Base-by-base conservation (phyloP, 2,888 invertebrate genomes). In the Philopedon plagiatum region DNA sequence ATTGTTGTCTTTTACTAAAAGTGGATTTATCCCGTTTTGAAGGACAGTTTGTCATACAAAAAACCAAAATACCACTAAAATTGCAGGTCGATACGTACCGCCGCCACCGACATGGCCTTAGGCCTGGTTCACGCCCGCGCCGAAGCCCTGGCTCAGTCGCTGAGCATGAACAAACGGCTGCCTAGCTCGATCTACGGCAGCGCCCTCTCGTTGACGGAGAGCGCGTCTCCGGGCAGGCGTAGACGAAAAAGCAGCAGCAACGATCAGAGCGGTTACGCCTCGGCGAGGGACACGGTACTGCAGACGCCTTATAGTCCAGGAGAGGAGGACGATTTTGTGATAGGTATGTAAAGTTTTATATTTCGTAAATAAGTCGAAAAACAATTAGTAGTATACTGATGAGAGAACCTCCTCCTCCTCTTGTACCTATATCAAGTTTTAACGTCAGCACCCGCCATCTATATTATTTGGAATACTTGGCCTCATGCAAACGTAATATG, bases 41-140 rank as follows among this genome's bases (percentile, higher is more conserved):
- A n/a, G n/a, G n/a, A n/a, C n/a, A n/a, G n/a, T n/a, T n/a, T n/a
- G n/a, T n/a, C n/a, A n/a, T n/a, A n/a, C n/a, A n/a, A n/a, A n/a
- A n/a, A n/a, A n/a, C n/a, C n/a, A n/a, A n/a, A n/a, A n/a, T n/a
- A n/a, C n/a, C n/a, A n/a, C n/a, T n/a, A n/a, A n/a, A n/a, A 11
- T 64, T 64, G 11, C 21, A 74, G 75, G 13, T 94, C 96, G 60
- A 93, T 98, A 78, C 93, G 93, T 77, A 92, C 93, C 64, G 97
- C 97, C 63, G 98, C 98, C 34, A 94, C 96, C 0, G 97, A 97
- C 86, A 95, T 98, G 91, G 98, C 98, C 21, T 90, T 94, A 72
- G 96, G 95, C 0, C 89, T 98, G 69, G 94, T 95, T 2, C 93
- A 94, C 77, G 91, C 93, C 21, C 90, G 90, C 64, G 84, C 87